phyloP scores from a whole-genome alignment of 2,797 vertebrate genomes.

The Spinus pinus region DNA sequence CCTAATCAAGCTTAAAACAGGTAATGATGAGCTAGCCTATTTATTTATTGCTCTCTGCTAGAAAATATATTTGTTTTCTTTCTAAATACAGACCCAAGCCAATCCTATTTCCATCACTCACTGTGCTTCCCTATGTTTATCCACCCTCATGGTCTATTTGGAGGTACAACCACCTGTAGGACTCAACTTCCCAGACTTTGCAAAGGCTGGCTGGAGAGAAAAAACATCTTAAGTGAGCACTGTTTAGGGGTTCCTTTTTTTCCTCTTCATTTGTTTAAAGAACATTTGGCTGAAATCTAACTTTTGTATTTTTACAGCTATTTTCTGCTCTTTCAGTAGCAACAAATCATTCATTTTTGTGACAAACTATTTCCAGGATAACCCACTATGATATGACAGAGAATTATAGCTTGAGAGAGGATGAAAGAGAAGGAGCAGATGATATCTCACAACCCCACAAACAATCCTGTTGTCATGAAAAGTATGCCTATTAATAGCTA shows the following conservation, averaged over 20 bases:
- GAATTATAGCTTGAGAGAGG: not conserved
- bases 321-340: not conserved
- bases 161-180: not conserved
- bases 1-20: constrained; percentile 25
- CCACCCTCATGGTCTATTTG: not conserved
- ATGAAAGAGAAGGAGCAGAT: constrained; percentile 17
- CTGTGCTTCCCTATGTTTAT: not conserved
- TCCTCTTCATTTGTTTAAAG: not conserved
- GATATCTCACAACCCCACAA: not conserved
- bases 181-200: not conserved
- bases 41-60: constrained; percentile 17
- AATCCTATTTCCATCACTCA: not conserved
- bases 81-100: not conserved
- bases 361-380: constrained; percentile 29
- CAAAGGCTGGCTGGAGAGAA: not conserved
- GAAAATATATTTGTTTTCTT: not conserved
- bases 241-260: not conserved
- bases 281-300: not conserved
- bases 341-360: constrained; percentile 14
- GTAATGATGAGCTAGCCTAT: constrained; percentile 3
- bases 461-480: not conserved
- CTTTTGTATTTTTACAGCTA: constrained; percentile 8
- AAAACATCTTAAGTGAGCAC: not conserved
- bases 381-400: not conserved
- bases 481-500: not conserved